Evolutionary conservation across 2,113 vertebrate species (phyloP), one percentile per base, ranked within the genome.

Genomic region (Condylura cristata): DNA sequence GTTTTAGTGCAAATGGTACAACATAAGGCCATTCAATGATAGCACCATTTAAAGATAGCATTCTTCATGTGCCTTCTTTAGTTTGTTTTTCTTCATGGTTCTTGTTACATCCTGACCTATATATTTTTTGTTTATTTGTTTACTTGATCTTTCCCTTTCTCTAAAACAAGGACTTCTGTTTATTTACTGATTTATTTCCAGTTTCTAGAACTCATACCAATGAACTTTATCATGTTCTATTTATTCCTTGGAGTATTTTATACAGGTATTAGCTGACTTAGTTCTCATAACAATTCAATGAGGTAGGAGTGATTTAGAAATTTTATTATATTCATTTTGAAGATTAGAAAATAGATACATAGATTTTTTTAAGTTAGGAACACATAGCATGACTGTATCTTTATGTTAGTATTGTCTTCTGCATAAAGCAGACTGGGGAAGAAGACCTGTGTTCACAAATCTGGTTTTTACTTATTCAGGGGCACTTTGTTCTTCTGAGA

Each of bases 271-370:
- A 41, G 66, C n/a, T 86, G 39, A 48, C 82, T 75, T n/a, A 66
- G n/a, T 46, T 11, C 16, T 80, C 63, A 80, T 63, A 80, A 56
- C 12, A 41, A n/a, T 20, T 6, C 56, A n/a, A 3, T 72, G 34
- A 80, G 28, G 56, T 51, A 30, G 46, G 10, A 48, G 46, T 48
- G 46, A 48, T 12, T 48, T 48, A 48, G 6, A 34, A 65, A 85
- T 84, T 72, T 85, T 51, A 66, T 72, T 48, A 60, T 80, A 58
- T 18, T 90, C 14, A 86, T 65, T 90, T 90, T 75, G 74, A 85
- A 90, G 58, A 68, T 32, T 60, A 68, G 28, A 66, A 85, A 80
- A 60, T 13, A 6, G 66, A 84, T 56, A 26, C 39, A 74, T 28
- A 60, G 41, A 51, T 85, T 79, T 66, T 12, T 48, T 34, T 82